Evolutionary conservation across 2,797 vertebrate species (phyloP).

Genomic region (Lagorchestes hirsutus): DNA sequence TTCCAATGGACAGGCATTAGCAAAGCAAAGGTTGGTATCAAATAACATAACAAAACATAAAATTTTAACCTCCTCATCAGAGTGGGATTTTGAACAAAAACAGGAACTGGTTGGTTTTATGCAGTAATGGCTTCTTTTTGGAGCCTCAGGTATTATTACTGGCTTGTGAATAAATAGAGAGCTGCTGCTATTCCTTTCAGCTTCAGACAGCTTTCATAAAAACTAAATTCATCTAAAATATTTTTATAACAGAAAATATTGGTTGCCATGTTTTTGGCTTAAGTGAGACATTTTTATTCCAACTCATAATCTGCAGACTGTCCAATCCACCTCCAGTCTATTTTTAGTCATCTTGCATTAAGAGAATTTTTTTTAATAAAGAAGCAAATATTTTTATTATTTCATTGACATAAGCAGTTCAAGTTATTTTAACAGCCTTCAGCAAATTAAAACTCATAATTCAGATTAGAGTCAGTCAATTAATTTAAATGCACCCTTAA

Average conservation of each 20-base stretch:
- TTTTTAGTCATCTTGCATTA: constrained; percentile 82
- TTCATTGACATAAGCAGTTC: constrained; percentile 75
- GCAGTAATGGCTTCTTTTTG: neutral
- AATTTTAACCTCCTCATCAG: constrained; percentile 14
- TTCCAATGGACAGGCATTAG: constrained; percentile 57
- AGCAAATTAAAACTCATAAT: constrained; percentile 77
- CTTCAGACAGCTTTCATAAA: constrained; percentile 84
- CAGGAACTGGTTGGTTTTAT: constrained; percentile 50
- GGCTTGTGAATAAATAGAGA: constrained; percentile 78
- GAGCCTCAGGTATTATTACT: constrained; percentile 71
- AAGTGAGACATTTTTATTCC: constrained; percentile 84
- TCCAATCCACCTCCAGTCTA: constrained; percentile 85
- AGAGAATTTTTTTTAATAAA: constrained; percentile 72
- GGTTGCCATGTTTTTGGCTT: constrained; percentile 86
- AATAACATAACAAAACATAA: constrained; percentile 11
- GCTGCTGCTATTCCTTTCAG: constrained; percentile 76
- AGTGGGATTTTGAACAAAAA: constrained; percentile 37
- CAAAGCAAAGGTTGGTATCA: constrained; percentile 68
- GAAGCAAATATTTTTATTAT: constrained; percentile 81
- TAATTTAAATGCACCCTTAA: constrained; percentile 78
- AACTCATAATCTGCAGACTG: constrained; percentile 83
- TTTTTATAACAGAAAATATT: constrained; percentile 87
- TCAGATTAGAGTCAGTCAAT: constrained; percentile 80
- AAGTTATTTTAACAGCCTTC: constrained; percentile 80
- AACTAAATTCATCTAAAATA: constrained; percentile 83